A percentile compares a stretch with the other conserved stretches of the same genome.
Evolutionary conservation across 1,140 invertebrate species (phyloP).

Genomic region (Aricia agestis): DNA sequence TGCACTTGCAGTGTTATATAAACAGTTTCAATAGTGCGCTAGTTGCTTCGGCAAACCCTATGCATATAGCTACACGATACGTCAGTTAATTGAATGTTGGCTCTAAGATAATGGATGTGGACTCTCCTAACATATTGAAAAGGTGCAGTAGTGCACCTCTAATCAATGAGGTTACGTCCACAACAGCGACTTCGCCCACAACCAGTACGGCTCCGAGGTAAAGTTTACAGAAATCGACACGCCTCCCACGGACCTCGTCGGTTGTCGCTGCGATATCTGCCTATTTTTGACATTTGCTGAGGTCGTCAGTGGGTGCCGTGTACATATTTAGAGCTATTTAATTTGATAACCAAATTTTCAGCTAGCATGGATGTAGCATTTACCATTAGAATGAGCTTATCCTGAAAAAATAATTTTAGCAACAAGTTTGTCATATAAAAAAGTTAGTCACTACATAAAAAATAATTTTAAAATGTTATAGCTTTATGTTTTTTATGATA

Average conservation of each 20-base stretch:
- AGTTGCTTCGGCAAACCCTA: conserved; percentile 61
- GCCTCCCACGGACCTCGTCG: conserved; percentile 45
- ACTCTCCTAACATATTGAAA: conserved; percentile 75
- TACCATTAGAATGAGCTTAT: not conserved
- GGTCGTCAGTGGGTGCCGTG: conserved; percentile 58
- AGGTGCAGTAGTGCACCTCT: conserved; percentile 74
- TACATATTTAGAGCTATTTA: conserved; percentile 46
- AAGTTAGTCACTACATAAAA: not conserved
- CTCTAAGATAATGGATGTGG: conserved; percentile 75
- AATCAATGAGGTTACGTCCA: conserved; percentile 71
- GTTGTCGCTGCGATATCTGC: conserved; percentile 52
- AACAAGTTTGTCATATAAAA: not conserved
- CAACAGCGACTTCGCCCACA: conserved; percentile 63
- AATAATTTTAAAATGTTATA: too few species aligned
- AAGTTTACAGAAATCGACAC: conserved; percentile 41
- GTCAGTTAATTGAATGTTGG: conserved; percentile 71
- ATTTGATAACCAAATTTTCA: conserved; percentile 8
- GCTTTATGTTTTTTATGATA: too few species aligned
- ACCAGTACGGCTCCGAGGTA: conserved; percentile 70
- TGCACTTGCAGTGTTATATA: conserved; percentile 72
- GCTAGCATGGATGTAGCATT: not conserved
- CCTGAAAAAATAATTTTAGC: not conserved
- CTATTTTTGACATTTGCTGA: conserved; percentile 69
- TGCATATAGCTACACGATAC: conserved; percentile 68
- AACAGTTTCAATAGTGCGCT: conserved; percentile 58